These are phyloP conservation scores for Chrysotoxum bicinctum DNA, from an alignment of 2,888 invertebrate genomes.

Conservation along the genomic window DNA sequence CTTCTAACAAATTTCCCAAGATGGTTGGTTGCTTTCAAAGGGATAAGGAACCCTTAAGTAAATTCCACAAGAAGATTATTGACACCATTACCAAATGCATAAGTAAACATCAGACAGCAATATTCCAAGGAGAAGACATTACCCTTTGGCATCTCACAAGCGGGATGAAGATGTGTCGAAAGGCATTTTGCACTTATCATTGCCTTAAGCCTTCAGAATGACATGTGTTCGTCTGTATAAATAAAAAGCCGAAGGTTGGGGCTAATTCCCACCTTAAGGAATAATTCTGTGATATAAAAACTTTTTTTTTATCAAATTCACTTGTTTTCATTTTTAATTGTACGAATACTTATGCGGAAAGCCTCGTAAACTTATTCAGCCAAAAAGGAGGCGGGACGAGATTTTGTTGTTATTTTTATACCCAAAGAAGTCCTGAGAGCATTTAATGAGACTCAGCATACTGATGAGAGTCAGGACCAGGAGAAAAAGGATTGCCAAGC, in stretches of 20 bases:
- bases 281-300: neutral
- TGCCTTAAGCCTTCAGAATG: slow-evolving; percentile 35
- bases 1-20: neutral
- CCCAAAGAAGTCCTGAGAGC: slow-evolving; percentile 1
- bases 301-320: neutral
- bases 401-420: slow-evolving; percentile 60
- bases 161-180: slow-evolving; percentile 56
- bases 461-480: slow-evolving; percentile 15
- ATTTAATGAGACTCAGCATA: slow-evolving; percentile 44
- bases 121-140: neutral
- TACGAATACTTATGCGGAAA: slow-evolving; percentile 34
- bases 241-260: slow-evolving; percentile 9
- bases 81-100: slow-evolving; percentile 71
- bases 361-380: slow-evolving; percentile 12
- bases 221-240: slow-evolving; percentile 46
- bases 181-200: slow-evolving; percentile 60
- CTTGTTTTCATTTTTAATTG: slow-evolving; percentile 43
- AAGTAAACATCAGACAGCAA: slow-evolving; percentile 64
- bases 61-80: slow-evolving; percentile 71
- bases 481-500: slow-evolving; percentile 62
- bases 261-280: slow-evolving; percentile 41
- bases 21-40: slow-evolving; percentile 30
- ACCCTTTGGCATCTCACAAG: slow-evolving; percentile 17
- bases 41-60: slow-evolving; percentile 71
- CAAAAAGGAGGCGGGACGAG: slow-evolving; percentile 33